Conservation (phyloP, 2,888 invertebrate species). For the Drosophila antonietae region DNA sequence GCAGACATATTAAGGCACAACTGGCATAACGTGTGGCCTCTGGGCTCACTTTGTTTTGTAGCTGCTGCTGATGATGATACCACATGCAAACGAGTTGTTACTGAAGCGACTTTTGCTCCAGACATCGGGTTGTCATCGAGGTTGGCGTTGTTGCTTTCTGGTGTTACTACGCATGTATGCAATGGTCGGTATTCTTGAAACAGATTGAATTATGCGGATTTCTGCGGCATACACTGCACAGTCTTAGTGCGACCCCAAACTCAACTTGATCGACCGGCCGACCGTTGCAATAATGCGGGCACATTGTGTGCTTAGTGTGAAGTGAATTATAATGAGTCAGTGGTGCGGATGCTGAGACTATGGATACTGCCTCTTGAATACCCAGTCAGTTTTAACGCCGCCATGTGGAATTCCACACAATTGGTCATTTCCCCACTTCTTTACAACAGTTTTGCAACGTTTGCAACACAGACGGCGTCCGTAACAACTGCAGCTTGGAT, state of each 20-base stretch:
- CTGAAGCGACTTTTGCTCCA: constrained; percentile 32
- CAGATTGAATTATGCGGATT: constrained; percentile 58
- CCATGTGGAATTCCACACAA: constrained; percentile 67
- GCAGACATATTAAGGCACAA: constrained; percentile 32
- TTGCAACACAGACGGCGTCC: constrained; percentile 33
- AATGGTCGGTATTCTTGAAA: constrained; percentile 56
- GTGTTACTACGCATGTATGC: constrained; percentile 38
- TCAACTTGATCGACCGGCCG: constrained; percentile 31
- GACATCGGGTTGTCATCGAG: constrained; percentile 37
- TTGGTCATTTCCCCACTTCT: constrained; percentile 51
- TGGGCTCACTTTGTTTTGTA: constrained; percentile 35
- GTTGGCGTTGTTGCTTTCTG: constrained; percentile 27
- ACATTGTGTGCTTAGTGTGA: constrained; percentile 65
- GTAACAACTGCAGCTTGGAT: constrained; percentile 25
- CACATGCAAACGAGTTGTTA: constrained; percentile 65
- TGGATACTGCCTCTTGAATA: constrained; percentile 26
- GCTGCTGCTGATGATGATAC: constrained; percentile 49
- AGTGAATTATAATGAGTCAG: constrained; percentile 63
- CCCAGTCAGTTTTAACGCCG: constrained; percentile 50
- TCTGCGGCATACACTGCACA: constrained; percentile 34
- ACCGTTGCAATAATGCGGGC: constrained; percentile 57
- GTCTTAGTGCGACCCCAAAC: constrained; percentile 21
- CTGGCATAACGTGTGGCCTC: constrained; percentile 40
- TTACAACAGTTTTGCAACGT: constrained; percentile 38
- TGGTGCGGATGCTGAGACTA: constrained; percentile 29